Base-by-base conservation (phyloP, 1,140 invertebrate species). In the Drosophila lowei region DNA sequence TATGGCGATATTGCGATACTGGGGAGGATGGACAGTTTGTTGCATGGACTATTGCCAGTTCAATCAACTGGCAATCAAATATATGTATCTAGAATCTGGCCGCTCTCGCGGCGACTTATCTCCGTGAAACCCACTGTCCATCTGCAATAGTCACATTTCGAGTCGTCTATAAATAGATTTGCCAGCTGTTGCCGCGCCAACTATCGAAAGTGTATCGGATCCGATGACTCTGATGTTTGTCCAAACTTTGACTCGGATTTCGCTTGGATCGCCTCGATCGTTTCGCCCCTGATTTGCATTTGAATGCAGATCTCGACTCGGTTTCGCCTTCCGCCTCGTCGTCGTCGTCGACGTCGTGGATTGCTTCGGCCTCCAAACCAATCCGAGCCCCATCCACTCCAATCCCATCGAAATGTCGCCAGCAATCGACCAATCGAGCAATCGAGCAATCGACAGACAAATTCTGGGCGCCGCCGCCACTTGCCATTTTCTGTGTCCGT, bases 401-500 rank as follows among this genome's bases (percentile, higher is more conserved):
- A 48, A 28, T 8, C 11, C 34, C 11, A 38, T 13, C 34, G 28
- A 68, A 68, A 68, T 68, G 63, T 41, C 65, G 42, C 63, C 67
- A 4, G 23, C 23, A 25, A 57, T 68, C 56, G 34, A 56, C 47
- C 58, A 30, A 58, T 25, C 30, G 53, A 57, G 21, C 21, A 2
- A 57, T 68, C 56, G 34, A 56, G 52, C 58, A 23, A 58, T 21
- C 23, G 53, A 57, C 47, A 60, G 56, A 62, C 54, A 46, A 57
- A 41, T 63, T 61, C 63, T 66, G 75, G 53, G 58, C 48, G 53
- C 34, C 54, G 23, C 64, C 41, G 44, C 63, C 68, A 72, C 4
- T 49, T 61, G 41, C 48, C 25, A 23, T 46, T 66, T 56, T 41
- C 15, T 41, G 38, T 67, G 61, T 38, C 64, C 13, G 15, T 47